Conservation (phyloP, 2,888 invertebrate species). For the Apamea sordens region DNA sequence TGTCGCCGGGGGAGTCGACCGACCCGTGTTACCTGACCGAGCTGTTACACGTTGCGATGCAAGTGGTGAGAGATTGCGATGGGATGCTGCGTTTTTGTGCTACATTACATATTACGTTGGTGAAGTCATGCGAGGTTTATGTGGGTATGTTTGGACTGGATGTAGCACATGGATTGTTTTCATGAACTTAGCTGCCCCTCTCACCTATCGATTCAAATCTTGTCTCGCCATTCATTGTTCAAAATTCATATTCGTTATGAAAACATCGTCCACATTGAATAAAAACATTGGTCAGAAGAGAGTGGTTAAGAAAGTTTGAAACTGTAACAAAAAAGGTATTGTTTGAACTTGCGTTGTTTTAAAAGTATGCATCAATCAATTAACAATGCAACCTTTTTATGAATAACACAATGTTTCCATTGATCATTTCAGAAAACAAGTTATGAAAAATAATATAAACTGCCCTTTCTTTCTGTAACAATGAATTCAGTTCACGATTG, state of each 20-base stretch:
- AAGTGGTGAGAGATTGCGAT: slow-evolving; percentile 65
- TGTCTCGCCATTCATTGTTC: slow-evolving; percentile 24
- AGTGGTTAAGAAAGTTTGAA: slow-evolving; percentile 23
- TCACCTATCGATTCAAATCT: slow-evolving; percentile 2
- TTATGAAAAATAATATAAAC: slow-evolving; percentile 3
- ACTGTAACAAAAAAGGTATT: slow-evolving; percentile 40
- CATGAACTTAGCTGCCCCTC: neutral
- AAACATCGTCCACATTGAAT: slow-evolving; percentile 23
- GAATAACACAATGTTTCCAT: slow-evolving; percentile 39
- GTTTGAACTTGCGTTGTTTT: slow-evolving; percentile 33
- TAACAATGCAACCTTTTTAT: slow-evolving; percentile 37
- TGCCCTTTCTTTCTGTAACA: slow-evolving; percentile 15
- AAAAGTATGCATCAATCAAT: slow-evolving; percentile 28
- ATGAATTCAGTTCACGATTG: slow-evolving; percentile 21
- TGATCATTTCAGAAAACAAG: slow-evolving; percentile 36
- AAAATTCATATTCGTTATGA: slow-evolving; percentile 41
- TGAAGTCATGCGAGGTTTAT: slow-evolving; percentile 21
- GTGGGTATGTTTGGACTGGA: slow-evolving; percentile 8
- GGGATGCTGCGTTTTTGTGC: slow-evolving; percentile 59
- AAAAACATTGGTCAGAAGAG: slow-evolving; percentile 18
- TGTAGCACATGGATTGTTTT: neutral
- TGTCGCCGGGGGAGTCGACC: slow-evolving; percentile 76
- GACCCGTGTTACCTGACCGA: slow-evolving; percentile 69
- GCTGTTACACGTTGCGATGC: slow-evolving; percentile 65
- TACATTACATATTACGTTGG: slow-evolving; percentile 48